Evolutionary conservation across 2,113 vertebrate genomes (phyloP), one percentile per base, ranked within the genome.

Genomic region (Paralichthys olivaceus): DNA sequence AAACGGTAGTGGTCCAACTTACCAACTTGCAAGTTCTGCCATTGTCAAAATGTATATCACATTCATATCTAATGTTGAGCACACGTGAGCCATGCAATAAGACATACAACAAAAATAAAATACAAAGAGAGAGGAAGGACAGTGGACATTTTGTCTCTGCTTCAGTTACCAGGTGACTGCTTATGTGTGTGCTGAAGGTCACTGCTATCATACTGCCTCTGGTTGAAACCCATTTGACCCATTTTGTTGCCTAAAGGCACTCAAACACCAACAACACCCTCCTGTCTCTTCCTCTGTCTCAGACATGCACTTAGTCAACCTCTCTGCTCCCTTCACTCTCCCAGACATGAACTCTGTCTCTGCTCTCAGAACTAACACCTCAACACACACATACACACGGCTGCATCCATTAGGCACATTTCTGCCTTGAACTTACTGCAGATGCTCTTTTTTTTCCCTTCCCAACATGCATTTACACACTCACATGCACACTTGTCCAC

Each of bases 161-260:
- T 63, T 55, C 20, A 51, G 32, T 55, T 28, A 37, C 32, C 67
- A 78, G 82, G 77, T 88, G 71, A 32, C 43, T 40, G 34, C 20
- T 3, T 29, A 25, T 74, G 22, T 69, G 28, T 67, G 11, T 28
- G 3, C 57, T 78, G 66, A 81, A 86, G 78, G 82, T 84, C 81
- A 69, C 47, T 22, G 53, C 56, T 60, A 54, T 85, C 71, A 37
- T 28, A 59, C 68, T 43, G 9, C 72, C 65, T 8, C 53, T 77
- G 19, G 13, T 22, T 65, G 14, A 69, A 88, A 79, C 70, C 64
- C 17, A 5, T 56, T 64, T 77, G 84, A 89, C 84, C 84, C 79
- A 90, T 62, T 90, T 89, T 87, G 77, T 77, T 49, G 43, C 79
- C 43, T 9, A 14, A 65, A 83, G 75, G 56, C 60, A 2, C 67